These are phyloP conservation scores for Lepidurus packardi DNA, from an alignment of 1,140 invertebrate genomes.

Conservation along the genomic window DNA sequence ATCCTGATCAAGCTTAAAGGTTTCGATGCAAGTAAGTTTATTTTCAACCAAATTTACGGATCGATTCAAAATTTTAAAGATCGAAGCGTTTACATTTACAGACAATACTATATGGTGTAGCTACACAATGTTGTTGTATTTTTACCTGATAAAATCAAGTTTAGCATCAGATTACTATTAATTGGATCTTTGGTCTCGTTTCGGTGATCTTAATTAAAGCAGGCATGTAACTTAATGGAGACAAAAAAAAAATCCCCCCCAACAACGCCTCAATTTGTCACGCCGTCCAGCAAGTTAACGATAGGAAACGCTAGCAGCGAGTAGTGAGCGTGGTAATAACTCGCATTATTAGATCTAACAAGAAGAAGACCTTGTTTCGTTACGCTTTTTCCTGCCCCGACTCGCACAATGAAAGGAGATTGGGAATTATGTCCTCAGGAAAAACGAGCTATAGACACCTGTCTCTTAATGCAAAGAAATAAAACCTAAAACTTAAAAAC, in stretches of 20 bases:
- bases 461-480: background rate
- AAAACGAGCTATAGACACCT: constrained; percentile 11
- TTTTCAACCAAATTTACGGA: no score
- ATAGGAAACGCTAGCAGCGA: constrained; percentile 17
- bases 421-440: constrained; percentile 13
- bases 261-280: background rate
- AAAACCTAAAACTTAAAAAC: background rate
- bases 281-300: constrained; percentile 20
- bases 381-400: constrained; percentile 9
- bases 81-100: no score
- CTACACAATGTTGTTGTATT: no score
- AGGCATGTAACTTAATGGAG: background rate
- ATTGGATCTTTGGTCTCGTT: no score
- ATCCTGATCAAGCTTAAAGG: no score
- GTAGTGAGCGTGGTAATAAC: constrained; percentile 9
- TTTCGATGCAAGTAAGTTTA: no score
- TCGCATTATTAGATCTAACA: constrained; percentile 22
- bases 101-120: no score
- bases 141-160: no score
- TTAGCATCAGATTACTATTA: no score
- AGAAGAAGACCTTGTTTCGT: constrained; percentile 14
- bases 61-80: no score
- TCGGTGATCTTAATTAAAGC: no score
- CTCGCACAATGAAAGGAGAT: background rate
- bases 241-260: background rate